These are phyloP conservation scores for Mimas tiliae DNA, from an alignment of 2,888 invertebrate genomes.

Conservation along the genomic window DNA sequence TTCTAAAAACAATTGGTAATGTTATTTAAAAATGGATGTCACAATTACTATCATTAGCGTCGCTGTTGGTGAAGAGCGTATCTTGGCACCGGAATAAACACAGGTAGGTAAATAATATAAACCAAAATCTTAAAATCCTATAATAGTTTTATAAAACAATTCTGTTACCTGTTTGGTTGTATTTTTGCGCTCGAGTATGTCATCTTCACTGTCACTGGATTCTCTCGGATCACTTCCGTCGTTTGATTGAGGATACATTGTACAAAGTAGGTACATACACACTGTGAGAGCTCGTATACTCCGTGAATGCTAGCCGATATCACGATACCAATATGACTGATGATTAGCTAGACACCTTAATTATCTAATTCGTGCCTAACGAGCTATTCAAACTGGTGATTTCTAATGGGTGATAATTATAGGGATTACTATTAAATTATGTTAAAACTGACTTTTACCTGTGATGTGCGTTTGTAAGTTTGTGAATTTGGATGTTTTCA, in stretches of 20 bases:
- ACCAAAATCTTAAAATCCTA: too few species aligned
- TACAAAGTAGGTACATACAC: neutral
- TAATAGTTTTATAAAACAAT: too few species aligned
- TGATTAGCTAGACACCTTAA: slow-evolving; percentile 7
- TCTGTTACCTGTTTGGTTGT: slow-evolving; percentile 22
- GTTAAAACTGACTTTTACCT: neutral
- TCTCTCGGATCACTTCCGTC: slow-evolving; percentile 35
- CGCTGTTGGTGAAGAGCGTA: too few species aligned
- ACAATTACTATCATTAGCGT: too few species aligned
- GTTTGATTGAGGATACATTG: slow-evolving; percentile 8
- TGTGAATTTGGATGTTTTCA: too few species aligned
- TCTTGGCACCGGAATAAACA: too few species aligned
- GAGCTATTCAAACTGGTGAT: slow-evolving; percentile 3
- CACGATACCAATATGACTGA: neutral
- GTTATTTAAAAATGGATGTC: too few species aligned
- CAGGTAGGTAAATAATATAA: too few species aligned
- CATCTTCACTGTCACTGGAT: slow-evolving; percentile 45
- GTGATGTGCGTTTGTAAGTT: too few species aligned
- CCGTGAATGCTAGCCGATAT: neutral
- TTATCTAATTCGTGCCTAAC: neutral
- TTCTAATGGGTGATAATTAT: slow-evolving; percentile 7
- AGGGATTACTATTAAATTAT: neutral
- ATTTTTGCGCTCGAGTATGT: neutral
- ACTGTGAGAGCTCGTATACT: too few species aligned
- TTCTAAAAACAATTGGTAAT: too few species aligned